phyloP scores from a whole-genome alignment of 2,113 vertebrate genomes.

The Oreochromis spilurus region DNA sequence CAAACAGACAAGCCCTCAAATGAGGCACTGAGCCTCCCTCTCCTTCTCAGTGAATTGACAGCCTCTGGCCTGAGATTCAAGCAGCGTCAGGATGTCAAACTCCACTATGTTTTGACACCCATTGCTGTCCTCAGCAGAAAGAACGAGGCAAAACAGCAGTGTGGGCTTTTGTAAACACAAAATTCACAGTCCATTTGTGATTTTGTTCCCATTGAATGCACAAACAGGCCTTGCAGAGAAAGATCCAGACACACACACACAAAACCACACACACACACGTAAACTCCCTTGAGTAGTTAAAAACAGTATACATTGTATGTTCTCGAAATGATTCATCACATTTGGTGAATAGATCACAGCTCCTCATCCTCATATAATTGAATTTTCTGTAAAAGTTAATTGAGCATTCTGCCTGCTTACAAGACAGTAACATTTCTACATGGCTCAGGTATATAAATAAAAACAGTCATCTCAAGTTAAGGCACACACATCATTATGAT shows the following conservation, averaged over 20 bases:
- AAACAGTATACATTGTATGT: not conserved
- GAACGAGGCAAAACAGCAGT: slow-evolving; percentile 33
- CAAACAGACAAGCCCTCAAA: slow-evolving; percentile 68
- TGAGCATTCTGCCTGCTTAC: not conserved
- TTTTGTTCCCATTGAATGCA: slow-evolving; percentile 45
- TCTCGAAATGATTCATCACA: not conserved
- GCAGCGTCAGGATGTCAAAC: slow-evolving; percentile 60
- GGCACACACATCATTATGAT: not conserved
- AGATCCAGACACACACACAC: not conserved
- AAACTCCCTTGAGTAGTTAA: not conserved
- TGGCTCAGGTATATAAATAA: not conserved
- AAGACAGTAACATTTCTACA: not conserved
- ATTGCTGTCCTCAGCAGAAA: slow-evolving; percentile 69
- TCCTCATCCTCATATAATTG: not conserved
- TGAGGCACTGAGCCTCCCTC: slow-evolving; percentile 41
- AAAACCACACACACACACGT: not conserved
- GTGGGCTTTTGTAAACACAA: slow-evolving; percentile 41
- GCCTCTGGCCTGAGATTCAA: slow-evolving; percentile 60
- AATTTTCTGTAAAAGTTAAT: not conserved
- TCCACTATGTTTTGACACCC: slow-evolving; percentile 59
- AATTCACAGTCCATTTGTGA: slow-evolving; percentile 53
- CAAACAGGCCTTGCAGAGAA: slow-evolving; percentile 11
- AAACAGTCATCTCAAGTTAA: not conserved
- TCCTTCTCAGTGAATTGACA: slow-evolving; percentile 52
- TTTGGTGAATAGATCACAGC: not conserved